phyloP scores from a whole-genome alignment of 2,888 invertebrate species.

The Epirrhoe alternata region DNA sequence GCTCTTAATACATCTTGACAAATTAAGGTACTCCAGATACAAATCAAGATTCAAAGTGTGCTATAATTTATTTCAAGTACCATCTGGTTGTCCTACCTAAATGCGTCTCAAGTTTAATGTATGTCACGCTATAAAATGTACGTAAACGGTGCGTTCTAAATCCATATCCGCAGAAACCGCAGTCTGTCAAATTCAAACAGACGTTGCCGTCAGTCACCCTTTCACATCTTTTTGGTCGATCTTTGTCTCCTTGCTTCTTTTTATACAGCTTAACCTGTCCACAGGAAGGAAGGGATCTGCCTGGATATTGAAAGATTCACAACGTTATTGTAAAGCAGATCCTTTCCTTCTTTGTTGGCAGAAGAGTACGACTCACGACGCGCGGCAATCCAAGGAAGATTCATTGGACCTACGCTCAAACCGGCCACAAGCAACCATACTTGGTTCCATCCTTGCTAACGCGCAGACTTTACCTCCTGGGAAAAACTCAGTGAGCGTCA shows the following conservation, averaged over 20 bases:
- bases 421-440: slow-evolving; percentile 51
- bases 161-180: slow-evolving; percentile 22
- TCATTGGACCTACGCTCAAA: slow-evolving; percentile 54
- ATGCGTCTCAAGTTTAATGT: slow-evolving; percentile 11
- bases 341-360: slow-evolving; percentile 90
- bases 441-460: slow-evolving; percentile 60
- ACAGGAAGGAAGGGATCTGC: slow-evolving; percentile 84
- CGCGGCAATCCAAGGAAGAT: slow-evolving; percentile 50
- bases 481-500: slow-evolving; percentile 49
- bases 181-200: slow-evolving; percentile 9
- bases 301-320: slow-evolving; percentile 40
- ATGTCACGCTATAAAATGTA: slow-evolving; percentile 29
- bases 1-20: no score
- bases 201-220: slow-evolving; percentile 18
- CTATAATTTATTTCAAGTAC: neutral
- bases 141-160: slow-evolving; percentile 25
- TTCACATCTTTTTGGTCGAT: slow-evolving; percentile 55
- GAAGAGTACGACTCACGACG: slow-evolving; percentile 62
- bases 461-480: slow-evolving; percentile 64
- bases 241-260: slow-evolving; percentile 65
- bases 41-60: neutral
- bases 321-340: slow-evolving; percentile 67
- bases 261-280: slow-evolving; percentile 41
- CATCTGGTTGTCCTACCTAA: slow-evolving; percentile 14
- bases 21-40: no score